These are phyloP conservation scores for Eupithecia subumbrata DNA, from an alignment of 2,888 invertebrate species.

Conservation along the genomic window DNA sequence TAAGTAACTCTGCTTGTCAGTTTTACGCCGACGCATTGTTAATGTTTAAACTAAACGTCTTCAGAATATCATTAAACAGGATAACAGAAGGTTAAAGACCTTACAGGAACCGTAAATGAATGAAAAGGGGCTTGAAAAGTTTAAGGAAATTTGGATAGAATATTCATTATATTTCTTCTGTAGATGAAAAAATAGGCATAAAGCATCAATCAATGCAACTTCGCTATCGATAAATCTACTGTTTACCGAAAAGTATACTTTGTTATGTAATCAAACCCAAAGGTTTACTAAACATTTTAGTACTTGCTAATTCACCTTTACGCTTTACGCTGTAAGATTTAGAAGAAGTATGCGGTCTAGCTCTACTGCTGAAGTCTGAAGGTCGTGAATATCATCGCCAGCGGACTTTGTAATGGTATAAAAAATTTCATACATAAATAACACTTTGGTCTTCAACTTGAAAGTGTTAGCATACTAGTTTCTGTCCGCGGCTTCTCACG, in stretches of 20 bases:
- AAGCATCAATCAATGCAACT: not conserved
- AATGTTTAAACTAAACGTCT: not conserved
- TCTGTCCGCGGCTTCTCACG: no score
- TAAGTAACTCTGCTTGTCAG: not conserved
- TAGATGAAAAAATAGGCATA: not conserved
- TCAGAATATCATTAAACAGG: not conserved
- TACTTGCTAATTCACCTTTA: constrained; percentile 1
- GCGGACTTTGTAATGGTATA: not conserved
- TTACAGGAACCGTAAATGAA: not conserved
- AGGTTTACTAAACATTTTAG: constrained; percentile 12
- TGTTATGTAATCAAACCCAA: constrained; percentile 13
- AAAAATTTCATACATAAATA: not conserved
- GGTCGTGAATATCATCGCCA: not conserved
- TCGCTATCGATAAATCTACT: constrained; percentile 5
- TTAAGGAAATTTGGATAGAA: not conserved
- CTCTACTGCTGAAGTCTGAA: not conserved
- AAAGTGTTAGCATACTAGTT: not conserved
- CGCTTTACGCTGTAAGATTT: not conserved
- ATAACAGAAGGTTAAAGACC: not conserved
- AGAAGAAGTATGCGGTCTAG: not conserved
- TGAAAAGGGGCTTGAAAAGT: not conserved
- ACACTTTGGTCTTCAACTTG: not conserved
- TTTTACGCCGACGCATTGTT: not conserved
- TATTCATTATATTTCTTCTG: not conserved
- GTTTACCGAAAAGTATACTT: not conserved